phyloP scores from a whole-genome alignment of 2,797 vertebrate species.

The Nyctalus aviator region DNA sequence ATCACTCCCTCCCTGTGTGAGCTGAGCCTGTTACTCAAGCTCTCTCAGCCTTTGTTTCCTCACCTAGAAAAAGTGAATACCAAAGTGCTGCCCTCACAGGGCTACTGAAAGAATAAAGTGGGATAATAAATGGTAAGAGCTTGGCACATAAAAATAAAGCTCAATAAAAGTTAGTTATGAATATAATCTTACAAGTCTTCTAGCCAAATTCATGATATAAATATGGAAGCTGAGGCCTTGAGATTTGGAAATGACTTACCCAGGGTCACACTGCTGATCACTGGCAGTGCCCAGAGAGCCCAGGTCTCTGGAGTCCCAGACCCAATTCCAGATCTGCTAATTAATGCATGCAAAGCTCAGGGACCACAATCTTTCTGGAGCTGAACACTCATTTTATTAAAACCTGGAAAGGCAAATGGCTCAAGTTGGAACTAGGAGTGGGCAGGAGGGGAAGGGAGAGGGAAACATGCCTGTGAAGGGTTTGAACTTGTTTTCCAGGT shows the following conservation, averaged over 20 bases:
- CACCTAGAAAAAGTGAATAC: not conserved
- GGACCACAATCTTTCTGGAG: not conserved
- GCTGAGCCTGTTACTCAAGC: not conserved
- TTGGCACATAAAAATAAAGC: not conserved
- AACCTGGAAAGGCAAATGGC: not conserved
- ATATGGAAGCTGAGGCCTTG: not conserved
- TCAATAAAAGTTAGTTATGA: not conserved
- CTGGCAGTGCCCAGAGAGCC: not conserved
- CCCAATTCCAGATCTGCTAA: not conserved
- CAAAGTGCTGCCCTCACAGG: not conserved
- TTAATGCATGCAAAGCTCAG: not conserved
- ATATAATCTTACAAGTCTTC: not conserved
- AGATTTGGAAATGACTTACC: not conserved
- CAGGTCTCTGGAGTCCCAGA: not conserved
- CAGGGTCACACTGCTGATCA: not conserved
- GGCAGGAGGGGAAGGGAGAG: not conserved
- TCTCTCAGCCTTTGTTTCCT: slow-evolving; percentile 14
- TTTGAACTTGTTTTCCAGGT: slow-evolving; percentile 96
- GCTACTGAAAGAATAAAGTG: not conserved
- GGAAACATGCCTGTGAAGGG: slow-evolving; percentile 93
- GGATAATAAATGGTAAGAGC: not conserved
- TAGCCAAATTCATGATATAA: not conserved
- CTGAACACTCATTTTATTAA: not conserved
- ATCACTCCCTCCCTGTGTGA: not conserved
- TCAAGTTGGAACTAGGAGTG: not conserved